These are phyloP conservation scores for Chrysemys picta DNA, from an alignment of 2,113 vertebrate species.

Conservation along the genomic window DNA sequence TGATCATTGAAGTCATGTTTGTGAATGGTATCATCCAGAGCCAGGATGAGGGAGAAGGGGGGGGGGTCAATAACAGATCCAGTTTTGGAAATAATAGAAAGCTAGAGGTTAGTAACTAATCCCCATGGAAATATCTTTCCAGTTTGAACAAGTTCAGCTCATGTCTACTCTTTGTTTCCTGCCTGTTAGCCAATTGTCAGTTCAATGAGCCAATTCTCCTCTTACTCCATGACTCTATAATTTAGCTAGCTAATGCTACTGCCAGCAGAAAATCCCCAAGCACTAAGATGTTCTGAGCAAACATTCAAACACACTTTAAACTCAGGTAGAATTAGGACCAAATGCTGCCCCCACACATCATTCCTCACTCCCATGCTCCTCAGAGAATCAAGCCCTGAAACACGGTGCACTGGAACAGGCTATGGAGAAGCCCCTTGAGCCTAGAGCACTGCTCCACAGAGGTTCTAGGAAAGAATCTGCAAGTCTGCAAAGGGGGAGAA, in stretches of 20 bases:
- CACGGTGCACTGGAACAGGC: background rate
- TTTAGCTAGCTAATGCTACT: background rate
- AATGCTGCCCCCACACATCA: background rate
- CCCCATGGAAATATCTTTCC: conserved; percentile 20
- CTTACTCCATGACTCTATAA: conserved; percentile 7
- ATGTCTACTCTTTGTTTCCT: conserved; percentile 2
- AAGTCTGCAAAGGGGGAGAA: background rate
- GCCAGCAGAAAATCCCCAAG: conserved; percentile 33
- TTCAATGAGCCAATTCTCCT: conserved; percentile 6
- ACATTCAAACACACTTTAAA: conserved; percentile 6
- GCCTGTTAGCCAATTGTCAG: conserved; percentile 13
- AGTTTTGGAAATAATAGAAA: background rate
- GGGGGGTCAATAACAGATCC: background rate
- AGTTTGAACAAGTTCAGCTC: conserved; percentile 22
- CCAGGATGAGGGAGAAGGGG: background rate
- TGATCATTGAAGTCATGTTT: background rate
- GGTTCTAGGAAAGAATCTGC: background rate
- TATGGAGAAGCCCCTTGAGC: background rate
- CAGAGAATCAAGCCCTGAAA: background rate
- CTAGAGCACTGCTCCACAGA: background rate
- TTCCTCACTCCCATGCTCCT: background rate
- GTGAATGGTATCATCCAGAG: background rate
- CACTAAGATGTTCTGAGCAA: background rate
- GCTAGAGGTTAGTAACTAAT: background rate
- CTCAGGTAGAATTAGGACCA: background rate